phyloP scores from a whole-genome alignment of 2,888 invertebrate species.

The Chromoteleia sp. region DNA sequence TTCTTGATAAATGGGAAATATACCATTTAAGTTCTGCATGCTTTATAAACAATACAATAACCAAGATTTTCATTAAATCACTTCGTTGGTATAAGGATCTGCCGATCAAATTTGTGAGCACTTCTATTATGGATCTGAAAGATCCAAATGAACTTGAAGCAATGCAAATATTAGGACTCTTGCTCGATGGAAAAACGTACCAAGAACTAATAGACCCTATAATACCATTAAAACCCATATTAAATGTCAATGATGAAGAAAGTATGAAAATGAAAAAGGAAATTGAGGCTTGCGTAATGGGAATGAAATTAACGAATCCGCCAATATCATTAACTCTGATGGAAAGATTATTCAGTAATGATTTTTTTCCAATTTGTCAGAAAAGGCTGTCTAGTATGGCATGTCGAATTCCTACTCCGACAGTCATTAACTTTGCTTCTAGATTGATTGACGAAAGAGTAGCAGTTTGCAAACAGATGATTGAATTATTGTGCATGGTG shows the following conservation, averaged over 20 bases:
- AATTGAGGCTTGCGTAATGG: not conserved
- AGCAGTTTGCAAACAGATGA: conserved; percentile 78
- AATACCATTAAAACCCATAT: conserved; percentile 65
- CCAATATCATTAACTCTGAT: conserved; percentile 75
- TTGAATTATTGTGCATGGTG: conserved; percentile 75
- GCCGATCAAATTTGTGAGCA: conserved; percentile 74
- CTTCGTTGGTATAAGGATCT: conserved; percentile 78
- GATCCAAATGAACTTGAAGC: conserved; percentile 25
- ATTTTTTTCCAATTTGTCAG: conserved; percentile 35
- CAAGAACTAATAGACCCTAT: conserved; percentile 72
- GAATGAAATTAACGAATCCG: conserved; percentile 71
- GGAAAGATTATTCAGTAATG: conserved; percentile 43
- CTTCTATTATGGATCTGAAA: conserved; percentile 28
- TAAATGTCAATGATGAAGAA: not conserved
- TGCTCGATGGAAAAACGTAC: conserved; percentile 72
- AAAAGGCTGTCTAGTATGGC: conserved; percentile 52
- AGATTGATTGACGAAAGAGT: conserved; percentile 73
- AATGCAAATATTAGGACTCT: conserved; percentile 69
- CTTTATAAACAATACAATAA: no score
- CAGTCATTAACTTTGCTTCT: conserved; percentile 72
- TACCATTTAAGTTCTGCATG: no score
- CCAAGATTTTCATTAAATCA: no score
- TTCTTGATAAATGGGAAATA: not conserved
- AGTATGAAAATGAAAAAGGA: not conserved
- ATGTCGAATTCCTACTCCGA: conserved; percentile 43